Percentiles rank a stretch among this genome's conserved stretches.
Evolutionary conservation across 2,888 invertebrate species (phyloP).

Genomic region (Meliscaeva auricollis): DNA sequence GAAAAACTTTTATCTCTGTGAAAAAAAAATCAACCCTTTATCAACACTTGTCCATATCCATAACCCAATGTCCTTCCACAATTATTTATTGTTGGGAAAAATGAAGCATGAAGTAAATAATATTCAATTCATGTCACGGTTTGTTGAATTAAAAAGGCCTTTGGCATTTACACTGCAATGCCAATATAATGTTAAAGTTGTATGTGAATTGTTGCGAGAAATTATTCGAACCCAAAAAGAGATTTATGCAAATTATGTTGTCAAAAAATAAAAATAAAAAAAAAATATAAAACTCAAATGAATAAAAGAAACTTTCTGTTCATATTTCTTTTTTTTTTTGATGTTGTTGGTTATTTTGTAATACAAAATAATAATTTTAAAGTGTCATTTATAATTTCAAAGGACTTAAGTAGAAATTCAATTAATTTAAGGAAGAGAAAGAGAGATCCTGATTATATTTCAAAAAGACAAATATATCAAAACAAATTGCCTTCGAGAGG

Average conservation of each 20-base stretch:
- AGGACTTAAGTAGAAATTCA: constrained; percentile 8
- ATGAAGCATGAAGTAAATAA: neutral
- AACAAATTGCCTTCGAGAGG: neutral
- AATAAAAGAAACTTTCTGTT: too few relatives aligned
- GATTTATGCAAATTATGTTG: neutral
- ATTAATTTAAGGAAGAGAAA: constrained; percentile 4
- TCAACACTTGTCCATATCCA: too few relatives aligned
- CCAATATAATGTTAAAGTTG: neutral
- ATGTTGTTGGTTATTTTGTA: neutral
- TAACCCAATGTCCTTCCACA: neutral
- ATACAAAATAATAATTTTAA: neutral
- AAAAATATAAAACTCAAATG: neutral
- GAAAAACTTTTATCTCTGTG: too few relatives aligned
- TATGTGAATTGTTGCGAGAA: constrained; percentile 1
- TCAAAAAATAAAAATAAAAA: neutral
- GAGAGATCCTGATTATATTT: neutral
- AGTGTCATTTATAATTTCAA: constrained; percentile 2
- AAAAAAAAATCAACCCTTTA: too few relatives aligned
- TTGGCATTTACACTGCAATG: neutral
- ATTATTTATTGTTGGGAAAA: neutral
- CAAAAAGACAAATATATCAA: constrained; percentile 9
- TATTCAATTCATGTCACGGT: neutral
- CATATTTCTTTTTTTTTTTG: neutral
- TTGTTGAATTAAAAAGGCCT: neutral
- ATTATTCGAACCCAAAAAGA: neutral